Evolutionary conservation across 1,140 invertebrate species (phyloP).

Genomic region (Maconellicoccus hirsutus): DNA sequence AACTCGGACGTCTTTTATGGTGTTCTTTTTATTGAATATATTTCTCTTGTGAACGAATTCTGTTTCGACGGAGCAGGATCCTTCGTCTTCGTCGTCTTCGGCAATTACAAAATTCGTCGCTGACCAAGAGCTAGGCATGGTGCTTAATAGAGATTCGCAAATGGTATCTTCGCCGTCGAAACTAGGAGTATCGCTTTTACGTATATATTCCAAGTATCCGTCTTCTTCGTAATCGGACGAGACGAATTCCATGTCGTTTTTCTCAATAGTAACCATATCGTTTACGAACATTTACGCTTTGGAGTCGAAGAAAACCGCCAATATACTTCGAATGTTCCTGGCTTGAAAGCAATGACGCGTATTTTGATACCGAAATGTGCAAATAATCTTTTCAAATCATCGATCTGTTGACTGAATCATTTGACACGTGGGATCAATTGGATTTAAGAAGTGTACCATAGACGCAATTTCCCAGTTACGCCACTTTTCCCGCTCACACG

Average conservation of each 20-base stretch:
- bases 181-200: conserved; percentile 33
- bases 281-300: not conserved
- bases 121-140: not conserved
- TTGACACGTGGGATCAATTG: too few species aligned
- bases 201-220: conserved; percentile 23
- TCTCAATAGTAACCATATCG: not conserved
- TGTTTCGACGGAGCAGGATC: conserved; percentile 39
- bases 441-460: too few species aligned
- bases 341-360: too few species aligned
- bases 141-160: conserved; percentile 24
- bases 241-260: not conserved
- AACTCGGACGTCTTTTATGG: conserved; percentile 46
- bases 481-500: too few species aligned
- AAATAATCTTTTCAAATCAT: too few species aligned
- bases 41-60: conserved; percentile 39
- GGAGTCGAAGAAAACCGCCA: too few species aligned
- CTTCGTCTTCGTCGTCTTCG: conserved; percentile 17
- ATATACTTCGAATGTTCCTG: not conserved
- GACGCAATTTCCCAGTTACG: too few species aligned
- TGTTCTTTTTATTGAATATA: conserved; percentile 33
- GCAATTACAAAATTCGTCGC: conserved; percentile 6
- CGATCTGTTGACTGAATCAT: too few species aligned
- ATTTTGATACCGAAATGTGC: too few species aligned
- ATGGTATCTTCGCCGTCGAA: conserved; percentile 38
- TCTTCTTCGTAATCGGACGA: conserved; percentile 23